Conservation (phyloP, 2,888 invertebrate genomes). For the Xestia c-nigrum region DNA sequence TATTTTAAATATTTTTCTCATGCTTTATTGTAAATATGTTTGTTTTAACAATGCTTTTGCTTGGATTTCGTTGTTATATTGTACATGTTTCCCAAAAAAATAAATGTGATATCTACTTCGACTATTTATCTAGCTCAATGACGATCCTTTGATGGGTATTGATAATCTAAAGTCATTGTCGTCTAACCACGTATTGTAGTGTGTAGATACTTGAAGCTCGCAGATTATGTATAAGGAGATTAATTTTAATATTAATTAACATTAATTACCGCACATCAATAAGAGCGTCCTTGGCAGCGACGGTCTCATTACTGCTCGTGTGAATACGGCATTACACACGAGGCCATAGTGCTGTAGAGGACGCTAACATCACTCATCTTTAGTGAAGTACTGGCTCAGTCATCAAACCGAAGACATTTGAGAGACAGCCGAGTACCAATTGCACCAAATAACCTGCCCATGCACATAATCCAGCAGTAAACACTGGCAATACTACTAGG, state of each 20-base stretch:
- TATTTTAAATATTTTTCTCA: too few species aligned
- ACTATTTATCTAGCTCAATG: not conserved
- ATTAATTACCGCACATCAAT: slow-evolving; percentile 26
- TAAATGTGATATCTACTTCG: not conserved
- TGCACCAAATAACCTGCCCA: not conserved
- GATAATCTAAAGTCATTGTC: not conserved
- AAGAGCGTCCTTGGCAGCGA: not conserved
- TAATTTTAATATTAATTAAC: slow-evolving; percentile 53
- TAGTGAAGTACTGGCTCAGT: not conserved
- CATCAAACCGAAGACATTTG: not conserved
- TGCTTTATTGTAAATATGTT: too few species aligned
- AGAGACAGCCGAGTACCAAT: not conserved
- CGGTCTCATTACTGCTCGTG: slow-evolving; percentile 31
- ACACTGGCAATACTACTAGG: too few species aligned
- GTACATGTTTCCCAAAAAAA: not conserved
- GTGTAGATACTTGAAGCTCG: not conserved
- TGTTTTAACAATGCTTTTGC: too few species aligned
- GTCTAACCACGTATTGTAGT: not conserved
- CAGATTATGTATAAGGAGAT: slow-evolving; percentile 31
- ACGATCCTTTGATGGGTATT: not conserved
- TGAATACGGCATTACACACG: not conserved
- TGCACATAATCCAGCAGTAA: not conserved
- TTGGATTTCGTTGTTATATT: not conserved
- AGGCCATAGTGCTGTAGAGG: not conserved
- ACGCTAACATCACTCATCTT: not conserved